These are phyloP conservation scores for Cepphus grylle DNA, from an alignment of 2,113 vertebrate genomes.

Conservation along the genomic window DNA sequence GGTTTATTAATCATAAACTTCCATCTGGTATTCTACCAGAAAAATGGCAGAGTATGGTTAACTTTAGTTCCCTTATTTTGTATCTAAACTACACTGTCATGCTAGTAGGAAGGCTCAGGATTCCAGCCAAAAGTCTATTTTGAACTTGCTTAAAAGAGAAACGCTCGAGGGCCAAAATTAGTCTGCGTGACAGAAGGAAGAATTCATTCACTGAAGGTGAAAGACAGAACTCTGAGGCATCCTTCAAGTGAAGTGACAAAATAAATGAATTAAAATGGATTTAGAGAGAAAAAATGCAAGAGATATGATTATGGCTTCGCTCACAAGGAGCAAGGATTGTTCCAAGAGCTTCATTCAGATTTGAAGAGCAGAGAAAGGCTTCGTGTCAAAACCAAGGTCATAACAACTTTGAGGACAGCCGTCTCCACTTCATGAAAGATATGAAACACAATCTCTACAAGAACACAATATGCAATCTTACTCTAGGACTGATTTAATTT, in stretches of 20 bases:
- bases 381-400: constrained; percentile 32
- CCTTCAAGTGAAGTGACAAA: background rate
- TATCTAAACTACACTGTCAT: constrained; percentile 1
- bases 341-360: background rate
- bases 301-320: background rate
- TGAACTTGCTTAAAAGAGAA: constrained; percentile 52
- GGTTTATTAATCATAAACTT: background rate
- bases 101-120: constrained; percentile 28
- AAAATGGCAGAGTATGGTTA: background rate
- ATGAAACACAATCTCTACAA: constrained; percentile 33
- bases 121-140: constrained; percentile 63
- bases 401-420: background rate
- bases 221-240: constrained; percentile 42
- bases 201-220: constrained; percentile 36
- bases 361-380: background rate
- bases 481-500: background rate
- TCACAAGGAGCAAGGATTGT: background rate
- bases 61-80: background rate
- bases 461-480: background rate
- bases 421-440: background rate
- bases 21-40: background rate
- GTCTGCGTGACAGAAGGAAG: constrained; percentile 33
- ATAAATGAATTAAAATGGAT: background rate
- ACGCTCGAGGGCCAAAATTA: constrained; percentile 47
- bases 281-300: background rate